phyloP scores from a whole-genome alignment of 2,888 invertebrate species.

The Sisyra nigra region DNA sequence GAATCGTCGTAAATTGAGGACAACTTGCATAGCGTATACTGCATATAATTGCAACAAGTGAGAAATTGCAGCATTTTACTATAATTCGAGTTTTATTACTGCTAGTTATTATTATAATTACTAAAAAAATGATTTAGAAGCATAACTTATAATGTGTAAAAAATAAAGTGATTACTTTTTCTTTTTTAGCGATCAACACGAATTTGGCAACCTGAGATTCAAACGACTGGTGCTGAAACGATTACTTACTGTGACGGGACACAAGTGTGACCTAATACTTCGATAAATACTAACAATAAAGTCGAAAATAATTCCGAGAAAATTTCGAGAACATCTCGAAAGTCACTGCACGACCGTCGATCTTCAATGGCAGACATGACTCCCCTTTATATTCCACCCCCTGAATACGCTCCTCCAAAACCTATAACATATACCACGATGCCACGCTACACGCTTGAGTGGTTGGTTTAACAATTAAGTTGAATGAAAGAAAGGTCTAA shows the following conservation, averaged over 20 bases:
- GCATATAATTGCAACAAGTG: too few species aligned
- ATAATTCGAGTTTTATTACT: too few species aligned
- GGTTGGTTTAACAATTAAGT: constrained; percentile 22
- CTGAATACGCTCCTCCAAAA: not conserved
- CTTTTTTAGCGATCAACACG: constrained; percentile 28
- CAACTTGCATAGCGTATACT: too few species aligned
- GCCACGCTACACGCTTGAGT: constrained; percentile 25
- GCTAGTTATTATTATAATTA: too few species aligned
- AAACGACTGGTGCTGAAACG: constrained; percentile 21
- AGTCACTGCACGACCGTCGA: not conserved
- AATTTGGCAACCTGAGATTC: constrained; percentile 31
- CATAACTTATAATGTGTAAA: too few species aligned
- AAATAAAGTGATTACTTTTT: too few species aligned
- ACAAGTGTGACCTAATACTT: constrained; percentile 31
- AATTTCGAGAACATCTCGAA: not conserved
- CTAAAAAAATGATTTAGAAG: too few species aligned
- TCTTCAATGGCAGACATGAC: not conserved
- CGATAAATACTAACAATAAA: not conserved
- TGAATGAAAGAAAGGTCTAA: not conserved
- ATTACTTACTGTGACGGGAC: constrained; percentile 31
- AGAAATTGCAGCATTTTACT: too few species aligned
- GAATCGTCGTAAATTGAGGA: too few species aligned
- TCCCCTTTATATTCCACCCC: not conserved
- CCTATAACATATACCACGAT: constrained; percentile 13
- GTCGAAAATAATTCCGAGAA: too few species aligned